phyloP scores from a whole-genome alignment of 2,113 vertebrate species.

The Hyla sarda region DNA sequence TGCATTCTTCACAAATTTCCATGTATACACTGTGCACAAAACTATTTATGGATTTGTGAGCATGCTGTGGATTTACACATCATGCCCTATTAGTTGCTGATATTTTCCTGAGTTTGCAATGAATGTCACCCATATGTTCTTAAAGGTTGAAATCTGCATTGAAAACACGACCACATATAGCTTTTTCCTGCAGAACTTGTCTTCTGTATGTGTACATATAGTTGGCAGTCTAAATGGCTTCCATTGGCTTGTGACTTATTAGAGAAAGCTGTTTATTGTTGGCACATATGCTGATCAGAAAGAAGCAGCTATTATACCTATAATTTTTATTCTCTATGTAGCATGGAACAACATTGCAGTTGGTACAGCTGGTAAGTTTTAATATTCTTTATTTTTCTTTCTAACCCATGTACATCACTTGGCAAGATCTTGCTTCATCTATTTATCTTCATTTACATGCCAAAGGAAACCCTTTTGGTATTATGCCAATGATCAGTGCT shows the following conservation, averaged over 20 bases:
- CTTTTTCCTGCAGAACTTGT: neutral
- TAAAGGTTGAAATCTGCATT: neutral
- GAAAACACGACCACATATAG: neutral
- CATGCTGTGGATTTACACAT: no score
- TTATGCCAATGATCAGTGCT: conserved; percentile 21
- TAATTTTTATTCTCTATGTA: neutral
- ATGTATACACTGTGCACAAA: no score
- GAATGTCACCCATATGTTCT: neutral
- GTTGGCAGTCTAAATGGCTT: neutral
- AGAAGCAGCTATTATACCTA: neutral
- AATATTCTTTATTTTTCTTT: neutral
- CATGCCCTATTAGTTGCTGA: no score
- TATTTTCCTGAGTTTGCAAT: no score
- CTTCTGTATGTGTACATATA: neutral
- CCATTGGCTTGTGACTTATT: neutral
- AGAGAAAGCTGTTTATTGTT: neutral
- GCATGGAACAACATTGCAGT: neutral
- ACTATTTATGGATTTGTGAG: no score
- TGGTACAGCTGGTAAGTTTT: neutral
- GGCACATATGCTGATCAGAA: neutral
- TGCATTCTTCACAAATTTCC: no score
- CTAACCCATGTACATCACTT: neutral
- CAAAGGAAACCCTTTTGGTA: conserved; percentile 33
- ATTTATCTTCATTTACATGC: neutral
- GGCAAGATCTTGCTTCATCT: neutral